Base-by-base conservation (phyloP, 2,797 vertebrate species). In the Darevskia nairensis region DNA sequence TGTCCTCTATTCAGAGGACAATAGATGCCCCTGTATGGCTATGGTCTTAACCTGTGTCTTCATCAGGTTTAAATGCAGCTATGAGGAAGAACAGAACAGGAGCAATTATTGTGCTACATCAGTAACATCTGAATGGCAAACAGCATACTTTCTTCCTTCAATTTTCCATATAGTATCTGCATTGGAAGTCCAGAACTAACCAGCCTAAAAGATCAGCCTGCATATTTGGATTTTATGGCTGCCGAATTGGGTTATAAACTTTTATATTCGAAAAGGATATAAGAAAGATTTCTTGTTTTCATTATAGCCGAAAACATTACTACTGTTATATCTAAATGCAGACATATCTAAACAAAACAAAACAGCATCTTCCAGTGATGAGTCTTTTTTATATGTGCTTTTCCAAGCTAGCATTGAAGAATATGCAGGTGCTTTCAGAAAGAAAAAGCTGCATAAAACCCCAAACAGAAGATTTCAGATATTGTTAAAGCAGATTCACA, bases 401-500 rank as follows among this genome's bases (percentile, higher is more conserved):
- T 91, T 64, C 50, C 84, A 92, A 92, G 86, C 74, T 93, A n/a
- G 3, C 13, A 92, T 92, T 90, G 90, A 94, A 95, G 89, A 92
- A 80, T 87, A 82, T 21, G 74, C 87, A 90, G 92, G 85, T 78
- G 27, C 87, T 82, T 93, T 85, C 86, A 88, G 74, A 91, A 78
- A 78, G 77, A 46, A 76, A 93, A 94, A 6, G 8, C 68, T 90
- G 5, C 78, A 91, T 88, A 90, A 88, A 84, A 88, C 88, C 68
- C 85, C 80, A 81, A 90, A 85, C 90, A 94, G 87, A 92, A 93
- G 68, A 74, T 84, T 89, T 89, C 66, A 90, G 87, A 86, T 77
- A 92, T 68, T 61, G 3, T 86, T 90, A 91, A 83, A 81, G 86
- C 69, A 78, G 7, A 44, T 92, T 85, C 88, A 87, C 50, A 46